Evolutionary conservation across 37 sponge, comb jelly and placozoan genomes (phyloP), one percentile per base, ranked within the genome.

Genomic region (Ephydatia muelleri): DNA sequence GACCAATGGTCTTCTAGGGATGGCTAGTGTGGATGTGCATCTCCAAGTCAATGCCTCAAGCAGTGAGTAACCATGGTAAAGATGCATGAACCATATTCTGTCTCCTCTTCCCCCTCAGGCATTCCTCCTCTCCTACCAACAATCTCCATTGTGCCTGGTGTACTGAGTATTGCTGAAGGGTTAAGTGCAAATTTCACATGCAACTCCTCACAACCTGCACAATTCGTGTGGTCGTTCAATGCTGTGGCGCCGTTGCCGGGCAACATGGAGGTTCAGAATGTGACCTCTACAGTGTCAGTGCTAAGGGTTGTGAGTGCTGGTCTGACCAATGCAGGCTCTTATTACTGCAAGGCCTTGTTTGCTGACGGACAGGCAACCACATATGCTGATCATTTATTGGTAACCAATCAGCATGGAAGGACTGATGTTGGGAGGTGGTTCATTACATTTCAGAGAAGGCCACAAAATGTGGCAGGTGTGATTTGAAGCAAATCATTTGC

Each of bases 281-380:
- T 76, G 27, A 43, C 37, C 25, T 76, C 77, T 35, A 36, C 38
- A 14, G 25, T 28, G 0, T 76, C 77, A 31, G n/a, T 36, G 47
- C 83, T 83, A 4, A 72, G 49, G 9, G 47, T 83, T 73, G 25
- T 5, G 26, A 49, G 40, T 72, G 83, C 47, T 30, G 73, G 64
- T 2, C 12, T 26, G 19, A 16, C 32, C 19, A 67, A 83, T 37
- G 57, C 83, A 12, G 83, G 83, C 31, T 12, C 49, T 34, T 83
- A 83, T 72, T 43, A 22, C 37, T 83, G 83, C 47, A 76, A 77
- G 83, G 92, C 84, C 30, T 73, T 64, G 9, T 91, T 87, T 65
- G 6, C 40, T 0, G 29, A 73, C 2, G 92, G 92, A 23, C 81
- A 79, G 39, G 27, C 31, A 3, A 32, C 83, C 13, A 79, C 29